phyloP scores from a whole-genome alignment of 1,140 invertebrate genomes.

The Asbolus verrucosus region DNA sequence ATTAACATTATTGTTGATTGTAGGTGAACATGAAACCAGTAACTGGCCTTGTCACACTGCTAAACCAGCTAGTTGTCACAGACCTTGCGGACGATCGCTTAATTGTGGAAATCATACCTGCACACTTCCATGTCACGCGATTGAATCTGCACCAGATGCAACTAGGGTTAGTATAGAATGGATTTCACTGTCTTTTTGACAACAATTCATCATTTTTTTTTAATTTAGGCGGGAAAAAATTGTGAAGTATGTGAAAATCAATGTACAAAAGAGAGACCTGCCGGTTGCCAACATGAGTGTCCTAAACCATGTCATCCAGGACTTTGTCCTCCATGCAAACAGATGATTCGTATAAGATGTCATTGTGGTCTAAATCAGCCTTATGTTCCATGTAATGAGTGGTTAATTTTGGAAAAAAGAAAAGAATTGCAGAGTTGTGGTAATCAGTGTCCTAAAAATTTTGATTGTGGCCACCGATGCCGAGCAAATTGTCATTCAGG shows the following conservation, averaged over 20 bases:
- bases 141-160: slow-evolving; percentile 65
- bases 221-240: slow-evolving; percentile 63
- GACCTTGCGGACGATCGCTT: slow-evolving; percentile 76
- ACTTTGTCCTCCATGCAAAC: slow-evolving; percentile 77
- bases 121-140: slow-evolving; percentile 77
- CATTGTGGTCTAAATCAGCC: slow-evolving; percentile 83
- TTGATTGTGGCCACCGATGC: slow-evolving; percentile 83
- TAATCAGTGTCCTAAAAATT: slow-evolving; percentile 87
- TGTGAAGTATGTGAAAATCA: slow-evolving; percentile 81
- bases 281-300: slow-evolving; percentile 85
- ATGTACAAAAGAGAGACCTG: slow-evolving; percentile 76
- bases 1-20: background rate
- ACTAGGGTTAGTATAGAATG: slow-evolving; percentile 64
- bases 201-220: no score
- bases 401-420: slow-evolving; percentile 70
- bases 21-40: slow-evolving; percentile 85
- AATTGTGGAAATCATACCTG: slow-evolving; percentile 87
- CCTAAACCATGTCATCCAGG: slow-evolving; percentile 80
- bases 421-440: slow-evolving; percentile 77
- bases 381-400: slow-evolving; percentile 79
- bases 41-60: slow-evolving; percentile 81
- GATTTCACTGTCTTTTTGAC: background rate
- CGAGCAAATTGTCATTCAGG: slow-evolving; percentile 81
- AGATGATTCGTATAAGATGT: slow-evolving; percentile 79
- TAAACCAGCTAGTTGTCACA: slow-evolving; percentile 77